Evolutionary conservation across 2,888 invertebrate species (phyloP), one percentile per base, ranked within the genome.

Genomic region (Chorisops tibialis): DNA sequence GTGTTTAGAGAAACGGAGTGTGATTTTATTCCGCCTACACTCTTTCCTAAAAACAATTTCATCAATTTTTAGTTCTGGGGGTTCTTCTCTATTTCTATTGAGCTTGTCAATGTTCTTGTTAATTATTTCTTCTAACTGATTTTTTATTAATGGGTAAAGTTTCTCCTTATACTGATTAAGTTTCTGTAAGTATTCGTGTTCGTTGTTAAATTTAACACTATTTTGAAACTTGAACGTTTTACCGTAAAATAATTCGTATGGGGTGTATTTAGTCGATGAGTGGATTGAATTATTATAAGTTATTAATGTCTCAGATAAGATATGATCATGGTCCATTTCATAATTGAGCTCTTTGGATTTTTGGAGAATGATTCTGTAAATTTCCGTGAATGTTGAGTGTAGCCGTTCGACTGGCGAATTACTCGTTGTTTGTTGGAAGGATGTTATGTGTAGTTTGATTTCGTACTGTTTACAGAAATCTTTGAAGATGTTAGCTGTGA

Each of bases 381-480:
- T 67, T 64, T 67, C 67, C 9, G 62, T 67, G 1, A 64, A 9
- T 5, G 62, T 64, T 1, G 64, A 66, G 18, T 64, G 64, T 3
- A 65, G 21, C 62, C 64, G 64, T 62, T 54, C 67, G 21, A 59
- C 66, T 45, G 52, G 67, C 7, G 60, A 63, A 43, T 61, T 65
- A 19, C 49, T 66, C 9, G 19, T 64, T 7, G 51, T 66, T 61
- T 62, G 63, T 64, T 58, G 65, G 6, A 48, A 60, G 11, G 67
- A 63, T 12, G 63, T 67, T 24, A 43, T 41, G 39, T 65, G 61
- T 24, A 61, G 58, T 24, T 41, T 59, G 22, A 65, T 45, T 39
- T 56, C 41, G 24, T 48, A 59, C 56, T 63, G 16, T 37, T 67
- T 59, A 39, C 59, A 65, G 45, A 67, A 65, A n/a, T 64, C 61